These are phyloP conservation scores for Phoebastria nigripes DNA, from an alignment of 2,797 vertebrate species.

Conservation along the genomic window DNA sequence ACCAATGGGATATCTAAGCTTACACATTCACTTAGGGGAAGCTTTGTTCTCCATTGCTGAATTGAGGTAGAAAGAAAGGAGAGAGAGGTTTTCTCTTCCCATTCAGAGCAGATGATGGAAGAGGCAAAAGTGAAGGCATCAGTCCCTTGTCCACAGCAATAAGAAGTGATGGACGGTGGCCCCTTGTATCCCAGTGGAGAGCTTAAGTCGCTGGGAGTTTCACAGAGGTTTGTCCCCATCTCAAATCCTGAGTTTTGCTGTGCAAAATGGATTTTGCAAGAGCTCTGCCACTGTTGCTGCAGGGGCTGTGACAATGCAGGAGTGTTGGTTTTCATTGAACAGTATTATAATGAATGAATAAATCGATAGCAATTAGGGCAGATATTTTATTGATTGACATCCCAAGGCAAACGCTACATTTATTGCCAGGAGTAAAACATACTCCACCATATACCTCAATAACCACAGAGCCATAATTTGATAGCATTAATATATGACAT, in stretches of 20 bases:
- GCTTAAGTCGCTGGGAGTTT: not conserved
- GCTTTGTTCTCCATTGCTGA: not conserved
- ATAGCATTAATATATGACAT: not conserved
- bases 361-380: not conserved
- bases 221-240: not conserved
- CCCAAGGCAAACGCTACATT: not conserved
- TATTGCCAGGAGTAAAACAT: not conserved
- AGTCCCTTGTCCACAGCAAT: not conserved
- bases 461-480: not conserved
- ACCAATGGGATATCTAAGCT: not conserved
- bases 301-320: not conserved
- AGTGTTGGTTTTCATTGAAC: not conserved
- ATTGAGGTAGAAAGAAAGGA: not conserved
- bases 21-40: not conserved
- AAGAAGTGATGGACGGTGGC: not conserved
- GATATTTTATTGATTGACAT: conserved; percentile 32
- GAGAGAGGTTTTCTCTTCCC: not conserved
- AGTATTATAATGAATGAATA: not conserved
- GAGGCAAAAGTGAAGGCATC: not conserved
- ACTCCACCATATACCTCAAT: not conserved
- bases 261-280: not conserved
- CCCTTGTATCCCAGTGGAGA: not conserved
- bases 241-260: not conserved
- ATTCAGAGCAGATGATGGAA: not conserved
- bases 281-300: not conserved